phyloP scores from a whole-genome alignment of 2,113 vertebrate species.

The Odocoileus hemionus region DNA sequence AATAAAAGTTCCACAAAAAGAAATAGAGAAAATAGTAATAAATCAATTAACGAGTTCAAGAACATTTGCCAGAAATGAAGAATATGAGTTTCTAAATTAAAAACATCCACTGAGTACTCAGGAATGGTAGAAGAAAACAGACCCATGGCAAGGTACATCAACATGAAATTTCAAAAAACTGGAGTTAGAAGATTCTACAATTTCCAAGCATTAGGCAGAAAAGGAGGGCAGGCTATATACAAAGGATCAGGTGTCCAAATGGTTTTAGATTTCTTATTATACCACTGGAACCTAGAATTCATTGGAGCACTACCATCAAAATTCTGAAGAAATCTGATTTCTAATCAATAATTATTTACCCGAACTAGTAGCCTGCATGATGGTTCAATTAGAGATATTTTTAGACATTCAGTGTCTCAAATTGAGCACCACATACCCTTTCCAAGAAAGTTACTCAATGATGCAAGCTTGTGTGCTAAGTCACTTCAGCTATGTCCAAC shows the following conservation, averaged over 20 bases:
- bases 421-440: background rate
- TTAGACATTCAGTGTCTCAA: background rate
- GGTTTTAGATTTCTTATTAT: background rate
- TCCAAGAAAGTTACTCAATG: background rate
- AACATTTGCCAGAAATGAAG: slow-evolving; percentile 28
- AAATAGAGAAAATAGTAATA: background rate
- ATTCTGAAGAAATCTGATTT: slow-evolving; percentile 15
- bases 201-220: background rate
- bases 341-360: background rate
- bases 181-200: background rate
- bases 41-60: slow-evolving; percentile 14
- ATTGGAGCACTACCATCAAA: background rate
- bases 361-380: background rate
- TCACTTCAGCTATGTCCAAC: background rate
- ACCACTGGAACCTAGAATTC: slow-evolving; percentile 4
- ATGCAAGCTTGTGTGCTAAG: background rate
- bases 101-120: background rate
- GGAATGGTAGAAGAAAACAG: background rate
- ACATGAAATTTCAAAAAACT: slow-evolving; percentile 21
- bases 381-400: background rate
- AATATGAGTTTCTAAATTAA: slow-evolving; percentile 8
- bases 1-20: slow-evolving; percentile 33
- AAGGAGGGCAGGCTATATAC: background rate
- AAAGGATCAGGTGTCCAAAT: background rate
- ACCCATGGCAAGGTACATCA: background rate